These are phyloP conservation scores for Drosophila lacteicornis DNA, from an alignment of 1,140 invertebrate species.

Conservation along the genomic window DNA sequence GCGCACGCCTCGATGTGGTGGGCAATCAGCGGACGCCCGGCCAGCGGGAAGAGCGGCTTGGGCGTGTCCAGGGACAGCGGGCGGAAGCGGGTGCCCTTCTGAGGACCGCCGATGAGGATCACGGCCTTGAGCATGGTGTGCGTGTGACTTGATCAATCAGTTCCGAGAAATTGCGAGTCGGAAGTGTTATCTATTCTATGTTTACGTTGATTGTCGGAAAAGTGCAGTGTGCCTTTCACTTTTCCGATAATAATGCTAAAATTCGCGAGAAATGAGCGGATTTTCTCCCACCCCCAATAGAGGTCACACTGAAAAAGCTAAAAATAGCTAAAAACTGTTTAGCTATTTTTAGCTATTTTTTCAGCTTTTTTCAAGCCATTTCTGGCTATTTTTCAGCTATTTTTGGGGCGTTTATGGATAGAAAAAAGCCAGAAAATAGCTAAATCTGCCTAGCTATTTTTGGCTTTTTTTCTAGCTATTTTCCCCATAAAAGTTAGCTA, in stretches of 20 bases:
- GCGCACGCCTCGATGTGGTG: constrained; percentile 98
- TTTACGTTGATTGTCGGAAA: constrained; percentile 53
- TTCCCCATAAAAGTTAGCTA: no score
- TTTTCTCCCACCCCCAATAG: no score
- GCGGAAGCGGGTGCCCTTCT: constrained; percentile 96
- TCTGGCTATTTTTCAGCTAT: no score
- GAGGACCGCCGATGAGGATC: constrained; percentile 91
- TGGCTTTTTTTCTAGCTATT: no score
- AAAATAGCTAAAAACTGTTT: constrained; percentile 20
- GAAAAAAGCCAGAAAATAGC: no score
- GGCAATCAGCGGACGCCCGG: constrained; percentile 96
- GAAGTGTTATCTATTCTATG: constrained; percentile 47
- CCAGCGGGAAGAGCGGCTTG: constrained; percentile 98
- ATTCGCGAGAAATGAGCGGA: no score
- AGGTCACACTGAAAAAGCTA: constrained; percentile 15
- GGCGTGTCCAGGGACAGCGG: constrained; percentile 98
- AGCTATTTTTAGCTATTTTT: constrained; percentile 17
- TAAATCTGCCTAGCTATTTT: no score
- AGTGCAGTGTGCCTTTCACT: no score
- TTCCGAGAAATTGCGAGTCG: constrained; percentile 29
- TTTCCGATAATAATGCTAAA: no score
- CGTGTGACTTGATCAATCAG: constrained; percentile 49
- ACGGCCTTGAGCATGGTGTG: constrained; percentile 89
- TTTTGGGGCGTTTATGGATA: no score
- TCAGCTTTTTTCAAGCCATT: no score